Base-by-base conservation (phyloP, 1,140 invertebrate genomes). In the Meloidogyne exigua region DNA sequence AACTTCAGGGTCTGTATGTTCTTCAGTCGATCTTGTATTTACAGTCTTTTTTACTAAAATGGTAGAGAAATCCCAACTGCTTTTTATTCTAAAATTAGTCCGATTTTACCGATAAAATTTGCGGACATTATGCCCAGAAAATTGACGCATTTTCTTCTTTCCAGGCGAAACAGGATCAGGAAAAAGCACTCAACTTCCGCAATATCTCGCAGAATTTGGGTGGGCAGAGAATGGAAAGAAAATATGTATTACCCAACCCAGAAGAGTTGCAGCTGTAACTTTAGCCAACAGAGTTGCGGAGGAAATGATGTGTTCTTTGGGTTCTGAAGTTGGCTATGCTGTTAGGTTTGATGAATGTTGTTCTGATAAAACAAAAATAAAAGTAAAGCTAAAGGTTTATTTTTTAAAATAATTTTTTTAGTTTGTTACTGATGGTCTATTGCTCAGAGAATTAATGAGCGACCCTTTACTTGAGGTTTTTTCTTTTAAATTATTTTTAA, bases 151-250 rank as follows among this genome's bases (percentile, higher is more conserved):
- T 23, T 44, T 28, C 0, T 62, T n/a, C 26, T n/a, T 74, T 63
- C n/a, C 92, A 92, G 88, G 94, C 93, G 0, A 96, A 95, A 89
- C 96, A 28, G 96, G 96, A 32, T 94, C 93, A 89, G 96, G 96
- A 13, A 98, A 98, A 88, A 96, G 93, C 86, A 98, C 95, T 0
- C 95, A 98, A 90, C 91, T 98, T 77, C 94, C 94, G 36, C 93
- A 95, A 92, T 98, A 95, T 88, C 89, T 98, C 11, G 88, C 92
- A 66, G 95, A 98, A 88, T 91, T 92, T 76, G 95, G 95, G 75
- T 98, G 95, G 93, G 87, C 85, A 9, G 79, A 76, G 21, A 83
- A 89, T 63, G 91, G 88, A 70, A 90, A 74, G 79, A 89, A 91
- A 70, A 92, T 99, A 69, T 93, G 92, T 49, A 91, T 99, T 28